Conservation (phyloP, 1,140 invertebrate species). For the Leptonema lineaticorne region DNA sequence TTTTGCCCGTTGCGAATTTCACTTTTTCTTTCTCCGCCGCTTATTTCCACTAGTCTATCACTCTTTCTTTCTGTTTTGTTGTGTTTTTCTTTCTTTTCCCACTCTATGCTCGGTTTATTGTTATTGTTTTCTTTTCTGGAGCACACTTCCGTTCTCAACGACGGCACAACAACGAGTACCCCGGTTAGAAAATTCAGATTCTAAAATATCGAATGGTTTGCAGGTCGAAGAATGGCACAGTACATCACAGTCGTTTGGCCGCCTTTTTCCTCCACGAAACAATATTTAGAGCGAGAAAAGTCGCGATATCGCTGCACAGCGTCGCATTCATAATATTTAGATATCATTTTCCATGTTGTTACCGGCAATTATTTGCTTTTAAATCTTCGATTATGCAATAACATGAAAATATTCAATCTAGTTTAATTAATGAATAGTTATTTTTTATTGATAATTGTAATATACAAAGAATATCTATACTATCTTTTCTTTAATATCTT, state of each 20-base stretch:
- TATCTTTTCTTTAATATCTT: too few species aligned
- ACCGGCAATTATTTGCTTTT: not conserved
- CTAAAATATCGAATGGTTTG: too few species aligned
- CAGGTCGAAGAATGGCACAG: slow-evolving; percentile 21
- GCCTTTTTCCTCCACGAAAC: slow-evolving; percentile 35
- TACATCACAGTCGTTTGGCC: slow-evolving; percentile 18
- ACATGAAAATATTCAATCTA: not conserved
- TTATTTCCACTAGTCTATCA: too few species aligned
- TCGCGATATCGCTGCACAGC: not conserved
- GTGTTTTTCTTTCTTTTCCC: not conserved
- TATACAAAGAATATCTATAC: too few species aligned
- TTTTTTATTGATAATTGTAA: too few species aligned
- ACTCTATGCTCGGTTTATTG: not conserved
- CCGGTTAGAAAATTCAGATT: not conserved
- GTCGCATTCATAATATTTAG: not conserved
- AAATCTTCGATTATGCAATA: not conserved
- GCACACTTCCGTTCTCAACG: slow-evolving; percentile 30
- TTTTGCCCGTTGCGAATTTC: too few species aligned
- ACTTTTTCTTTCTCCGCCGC: too few species aligned
- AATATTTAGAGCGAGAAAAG: slow-evolving; percentile 38
- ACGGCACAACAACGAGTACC: slow-evolving; percentile 7
- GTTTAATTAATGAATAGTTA: not conserved
- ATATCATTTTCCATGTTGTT: not conserved
- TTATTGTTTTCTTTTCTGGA: slow-evolving; percentile 24
- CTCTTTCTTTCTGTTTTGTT: too few species aligned